Evolutionary conservation across 2,113 vertebrate species (phyloP).

Genomic region (Epinephelus moara): DNA sequence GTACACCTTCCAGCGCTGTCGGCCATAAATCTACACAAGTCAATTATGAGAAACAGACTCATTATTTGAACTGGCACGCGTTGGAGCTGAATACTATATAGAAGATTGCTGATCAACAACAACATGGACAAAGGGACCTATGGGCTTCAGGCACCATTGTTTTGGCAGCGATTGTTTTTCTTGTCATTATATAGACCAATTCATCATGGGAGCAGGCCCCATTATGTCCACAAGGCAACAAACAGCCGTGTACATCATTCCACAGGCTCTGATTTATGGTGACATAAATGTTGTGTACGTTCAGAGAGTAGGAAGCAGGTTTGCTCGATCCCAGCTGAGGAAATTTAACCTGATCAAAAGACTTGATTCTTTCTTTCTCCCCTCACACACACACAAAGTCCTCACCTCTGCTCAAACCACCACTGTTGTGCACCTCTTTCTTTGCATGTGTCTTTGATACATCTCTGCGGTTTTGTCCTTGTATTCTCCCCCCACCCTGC

Average conservation of each 20-base stretch:
- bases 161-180: slow-evolving; percentile 41
- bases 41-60: slow-evolving; percentile 50
- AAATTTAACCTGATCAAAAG: slow-evolving; percentile 59
- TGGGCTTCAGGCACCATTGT: slow-evolving; percentile 20
- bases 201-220: slow-evolving; percentile 29
- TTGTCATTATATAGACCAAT: slow-evolving; percentile 32
- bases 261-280: slow-evolving; percentile 27
- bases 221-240: slow-evolving; percentile 37
- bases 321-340: slow-evolving; percentile 13
- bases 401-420: slow-evolving; percentile 41
- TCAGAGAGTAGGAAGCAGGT: slow-evolving; percentile 11
- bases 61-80: slow-evolving; percentile 58
- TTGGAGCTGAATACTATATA: slow-evolving; percentile 15
- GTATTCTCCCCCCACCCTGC: not conserved
- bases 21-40: slow-evolving; percentile 54
- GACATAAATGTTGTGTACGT: not conserved
- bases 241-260: slow-evolving; percentile 5
- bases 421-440: slow-evolving; percentile 45
- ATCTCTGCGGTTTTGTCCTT: slow-evolving; percentile 29
- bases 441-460: slow-evolving; percentile 53
- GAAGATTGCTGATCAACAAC: slow-evolving; percentile 21
- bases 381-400: slow-evolving; percentile 12
- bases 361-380: slow-evolving; percentile 74
- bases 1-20: slow-evolving; percentile 23
- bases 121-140: slow-evolving; percentile 11